phyloP scores from a whole-genome alignment of 2,797 vertebrate genomes.

The Micropoecilia bifurca region DNA sequence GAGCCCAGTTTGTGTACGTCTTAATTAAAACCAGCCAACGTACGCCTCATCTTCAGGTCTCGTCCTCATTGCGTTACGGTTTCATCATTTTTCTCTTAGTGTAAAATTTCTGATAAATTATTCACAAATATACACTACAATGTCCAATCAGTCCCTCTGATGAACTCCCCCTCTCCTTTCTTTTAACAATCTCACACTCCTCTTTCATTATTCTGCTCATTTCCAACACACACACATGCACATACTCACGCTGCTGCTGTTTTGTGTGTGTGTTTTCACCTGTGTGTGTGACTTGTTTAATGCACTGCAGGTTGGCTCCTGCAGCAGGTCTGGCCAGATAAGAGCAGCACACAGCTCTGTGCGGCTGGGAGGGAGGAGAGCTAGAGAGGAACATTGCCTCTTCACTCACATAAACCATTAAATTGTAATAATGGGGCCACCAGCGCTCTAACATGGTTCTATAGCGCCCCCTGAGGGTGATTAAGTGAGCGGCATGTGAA shows the following conservation, averaged over 20 bases:
- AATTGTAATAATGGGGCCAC: constrained; percentile 77
- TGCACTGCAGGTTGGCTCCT: constrained; percentile 82
- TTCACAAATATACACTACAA: constrained; percentile 64
- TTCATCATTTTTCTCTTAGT: constrained; percentile 43
- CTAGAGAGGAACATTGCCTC: constrained; percentile 68
- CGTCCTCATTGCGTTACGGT: constrained; percentile 31
- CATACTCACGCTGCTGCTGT: constrained; percentile 6
- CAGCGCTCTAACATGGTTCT: constrained; percentile 66
- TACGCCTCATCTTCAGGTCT: constrained; percentile 46
- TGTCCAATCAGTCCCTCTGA: constrained; percentile 61
- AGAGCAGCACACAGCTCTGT: constrained; percentile 77
- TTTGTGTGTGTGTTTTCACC: constrained; percentile 17
- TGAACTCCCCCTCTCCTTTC: constrained; percentile 59
- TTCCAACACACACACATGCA: constrained; percentile 42
- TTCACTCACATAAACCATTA: constrained; percentile 76
- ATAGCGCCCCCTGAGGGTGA: constrained; percentile 79
- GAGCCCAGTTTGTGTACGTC: constrained; percentile 14
- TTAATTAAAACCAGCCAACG: constrained; percentile 19
- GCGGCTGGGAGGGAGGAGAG: constrained; percentile 67
- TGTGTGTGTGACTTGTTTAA: constrained; percentile 74
- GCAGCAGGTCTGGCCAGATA: constrained; percentile 83
- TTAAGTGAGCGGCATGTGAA: constrained; percentile 25
- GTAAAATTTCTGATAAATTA: constrained; percentile 52
- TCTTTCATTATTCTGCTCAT: constrained; percentile 75
- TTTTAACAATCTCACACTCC: constrained; percentile 56